A percentile compares a stretch with the other conserved stretches of the same genome.
Conservation (phyloP, 1,140 invertebrate species). For the Polypedilum vanderplanki region DNA sequence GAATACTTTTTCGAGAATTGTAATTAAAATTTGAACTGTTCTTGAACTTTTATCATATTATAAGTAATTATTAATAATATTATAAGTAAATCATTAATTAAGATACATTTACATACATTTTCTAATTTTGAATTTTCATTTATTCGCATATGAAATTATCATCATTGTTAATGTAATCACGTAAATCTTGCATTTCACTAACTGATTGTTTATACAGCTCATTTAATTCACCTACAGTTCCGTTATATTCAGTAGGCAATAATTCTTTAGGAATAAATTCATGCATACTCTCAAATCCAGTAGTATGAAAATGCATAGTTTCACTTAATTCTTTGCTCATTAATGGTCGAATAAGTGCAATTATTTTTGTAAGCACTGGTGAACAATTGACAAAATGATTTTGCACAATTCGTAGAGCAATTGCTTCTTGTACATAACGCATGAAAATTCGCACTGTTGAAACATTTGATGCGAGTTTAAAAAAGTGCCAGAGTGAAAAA, state of each 20-base stretch:
- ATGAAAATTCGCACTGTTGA: neutral
- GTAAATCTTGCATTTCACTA: neutral
- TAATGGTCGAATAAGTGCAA: conserved; percentile 61
- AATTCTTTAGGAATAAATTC: conserved; percentile 54
- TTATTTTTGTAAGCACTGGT: conserved; percentile 57
- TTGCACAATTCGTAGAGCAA: conserved; percentile 55
- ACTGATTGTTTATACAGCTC: conserved; percentile 37
- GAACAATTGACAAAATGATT: conserved; percentile 63
- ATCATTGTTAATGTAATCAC: neutral
- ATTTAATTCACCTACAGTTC: conserved; percentile 47
- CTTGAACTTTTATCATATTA: no score
- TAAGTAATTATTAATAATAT: no score
- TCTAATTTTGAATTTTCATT: no score
- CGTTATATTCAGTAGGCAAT: conserved; percentile 58
- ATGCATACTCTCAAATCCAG: conserved; percentile 46
- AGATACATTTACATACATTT: no score
- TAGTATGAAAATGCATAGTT: conserved; percentile 47
- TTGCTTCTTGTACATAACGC: conserved; percentile 47
- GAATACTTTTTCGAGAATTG: no score
- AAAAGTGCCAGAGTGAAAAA: neutral
- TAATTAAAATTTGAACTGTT: no score
- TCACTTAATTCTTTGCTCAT: conserved; percentile 59
- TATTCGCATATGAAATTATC: neutral
- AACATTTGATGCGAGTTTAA: neutral
- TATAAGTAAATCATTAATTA: no score